phyloP scores from a whole-genome alignment of 2,797 vertebrate species.

The Gymnoscopelus microlampas region DNA sequence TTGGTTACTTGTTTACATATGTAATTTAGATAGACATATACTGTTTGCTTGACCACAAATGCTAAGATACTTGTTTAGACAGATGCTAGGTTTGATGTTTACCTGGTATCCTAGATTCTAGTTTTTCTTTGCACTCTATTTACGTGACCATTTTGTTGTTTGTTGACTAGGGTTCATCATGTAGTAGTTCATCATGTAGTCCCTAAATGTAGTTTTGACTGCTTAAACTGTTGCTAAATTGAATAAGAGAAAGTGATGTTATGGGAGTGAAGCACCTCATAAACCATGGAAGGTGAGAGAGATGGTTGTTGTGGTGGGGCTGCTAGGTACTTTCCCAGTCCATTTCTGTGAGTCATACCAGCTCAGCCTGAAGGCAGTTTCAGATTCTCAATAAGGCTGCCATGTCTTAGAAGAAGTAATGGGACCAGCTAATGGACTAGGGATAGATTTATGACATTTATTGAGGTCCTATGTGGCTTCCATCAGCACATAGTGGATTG shows the following conservation, averaged over 20 bases:
- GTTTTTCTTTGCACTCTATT: too few species aligned
- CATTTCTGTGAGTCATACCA: not conserved
- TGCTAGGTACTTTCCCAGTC: not conserved
- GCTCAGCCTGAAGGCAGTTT: not conserved
- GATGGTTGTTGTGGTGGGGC: not conserved
- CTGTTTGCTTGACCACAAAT: too few species aligned
- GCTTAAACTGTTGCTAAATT: not conserved
- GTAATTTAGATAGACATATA: too few species aligned
- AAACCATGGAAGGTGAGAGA: not conserved
- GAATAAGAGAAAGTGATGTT: not conserved
- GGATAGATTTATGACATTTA: not conserved
- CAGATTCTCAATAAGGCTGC: not conserved
- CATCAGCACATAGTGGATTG: not conserved
- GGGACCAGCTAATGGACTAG: not conserved
- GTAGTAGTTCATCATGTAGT: too few species aligned
- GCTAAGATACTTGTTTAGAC: too few species aligned
- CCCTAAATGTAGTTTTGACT: not conserved
- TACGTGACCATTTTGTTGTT: too few species aligned
- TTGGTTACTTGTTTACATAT: too few species aligned
- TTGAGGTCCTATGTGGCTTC: not conserved
- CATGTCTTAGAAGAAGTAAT: not conserved
- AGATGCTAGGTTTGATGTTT: too few species aligned
- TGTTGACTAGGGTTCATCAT: too few species aligned
- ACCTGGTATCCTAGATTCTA: too few species aligned
- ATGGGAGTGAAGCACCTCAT: not conserved